Evolutionary conservation across 2,888 invertebrate species (phyloP).

Genomic region (Sussaba pulchella): DNA sequence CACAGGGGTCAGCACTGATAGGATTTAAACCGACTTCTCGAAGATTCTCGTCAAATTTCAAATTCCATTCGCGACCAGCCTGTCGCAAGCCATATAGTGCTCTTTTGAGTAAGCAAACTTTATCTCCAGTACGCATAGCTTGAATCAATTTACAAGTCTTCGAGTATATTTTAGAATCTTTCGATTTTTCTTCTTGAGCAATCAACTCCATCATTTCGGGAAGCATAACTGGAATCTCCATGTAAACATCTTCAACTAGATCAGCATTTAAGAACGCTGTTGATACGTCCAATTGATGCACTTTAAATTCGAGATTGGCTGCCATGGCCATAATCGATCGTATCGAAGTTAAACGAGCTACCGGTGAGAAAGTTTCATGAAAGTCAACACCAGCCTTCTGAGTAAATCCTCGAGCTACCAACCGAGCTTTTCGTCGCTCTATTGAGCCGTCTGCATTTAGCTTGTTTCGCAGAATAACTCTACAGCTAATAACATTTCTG

Average conservation of each 20-base stretch:
- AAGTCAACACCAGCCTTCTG: constrained; percentile 51
- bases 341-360: constrained; percentile 62
- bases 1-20: neutral
- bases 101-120: neutral
- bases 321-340: constrained; percentile 59
- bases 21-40: neutral
- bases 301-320: constrained; percentile 51
- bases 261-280: constrained; percentile 69
- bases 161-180: neutral
- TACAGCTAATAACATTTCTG: constrained; percentile 13
- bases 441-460: constrained; percentile 53
- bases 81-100: too few relatives aligned
- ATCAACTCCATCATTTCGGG: too few relatives aligned
- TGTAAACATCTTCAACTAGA: constrained; percentile 58
- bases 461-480: constrained; percentile 52
- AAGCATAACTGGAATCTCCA: constrained; percentile 66
- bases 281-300: constrained; percentile 66
- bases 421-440: constrained; percentile 55
- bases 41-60: neutral
- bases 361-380: constrained; percentile 67
- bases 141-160: neutral
- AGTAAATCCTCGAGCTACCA: constrained; percentile 64
- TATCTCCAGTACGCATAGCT: neutral
- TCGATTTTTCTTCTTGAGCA: neutral
- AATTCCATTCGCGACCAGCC: neutral